phyloP scores from a whole-genome alignment of 2,888 invertebrate species.

The Steromphala cineraria region DNA sequence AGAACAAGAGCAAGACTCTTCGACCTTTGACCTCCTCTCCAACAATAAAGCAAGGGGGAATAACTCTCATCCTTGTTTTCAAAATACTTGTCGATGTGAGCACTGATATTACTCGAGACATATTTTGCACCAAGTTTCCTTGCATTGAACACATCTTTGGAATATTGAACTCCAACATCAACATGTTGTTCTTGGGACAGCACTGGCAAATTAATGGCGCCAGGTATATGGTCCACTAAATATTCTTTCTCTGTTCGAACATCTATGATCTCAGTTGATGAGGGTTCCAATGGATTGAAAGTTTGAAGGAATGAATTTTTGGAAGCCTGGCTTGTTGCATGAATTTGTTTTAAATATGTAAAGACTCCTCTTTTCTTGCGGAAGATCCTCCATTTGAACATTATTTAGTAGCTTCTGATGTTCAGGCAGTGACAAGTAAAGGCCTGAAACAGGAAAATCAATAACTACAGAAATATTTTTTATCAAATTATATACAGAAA shows the following conservation, averaged over 20 bases:
- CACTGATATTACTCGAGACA: constrained; percentile 46
- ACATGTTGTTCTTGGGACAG: constrained; percentile 41
- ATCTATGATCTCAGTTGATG: constrained; percentile 50
- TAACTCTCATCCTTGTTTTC: constrained; percentile 41
- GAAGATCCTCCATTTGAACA: no score
- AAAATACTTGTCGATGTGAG: constrained; percentile 47
- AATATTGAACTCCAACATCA: constrained; percentile 50
- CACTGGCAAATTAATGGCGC: constrained; percentile 55
- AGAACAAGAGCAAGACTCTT: constrained; percentile 50
- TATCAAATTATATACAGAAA: no score
- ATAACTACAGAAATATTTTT: no score
- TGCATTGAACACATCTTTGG: constrained; percentile 42
- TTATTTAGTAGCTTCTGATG: no score
- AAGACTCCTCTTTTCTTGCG: no score
- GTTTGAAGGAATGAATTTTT: not conserved
- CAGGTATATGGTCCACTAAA: constrained; percentile 55
- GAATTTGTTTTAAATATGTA: not conserved
- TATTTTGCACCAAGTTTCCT: constrained; percentile 51
- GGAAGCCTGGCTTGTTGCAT: not conserved
- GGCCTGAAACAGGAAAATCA: no score
- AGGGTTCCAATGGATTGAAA: constrained; percentile 11
- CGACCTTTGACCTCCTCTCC: constrained; percentile 60
- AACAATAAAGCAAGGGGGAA: constrained; percentile 52
- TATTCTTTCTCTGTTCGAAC: constrained; percentile 54
- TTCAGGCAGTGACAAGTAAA: no score